phyloP scores from a whole-genome alignment of 1,140 invertebrate genomes.

The Dreissena rostriformis region DNA sequence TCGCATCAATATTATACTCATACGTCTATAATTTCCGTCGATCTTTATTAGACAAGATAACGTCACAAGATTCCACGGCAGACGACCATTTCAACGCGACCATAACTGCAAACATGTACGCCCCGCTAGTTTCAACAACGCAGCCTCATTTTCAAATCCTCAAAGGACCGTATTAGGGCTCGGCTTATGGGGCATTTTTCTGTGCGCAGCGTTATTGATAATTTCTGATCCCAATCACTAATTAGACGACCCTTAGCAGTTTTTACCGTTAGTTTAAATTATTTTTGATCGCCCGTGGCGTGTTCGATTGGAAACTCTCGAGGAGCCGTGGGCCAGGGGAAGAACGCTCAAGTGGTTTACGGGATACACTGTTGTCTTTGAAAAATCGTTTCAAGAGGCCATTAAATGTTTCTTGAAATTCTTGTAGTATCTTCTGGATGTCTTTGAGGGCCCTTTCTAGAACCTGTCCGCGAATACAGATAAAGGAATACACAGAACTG shows the following conservation, averaged over 20 bases:
- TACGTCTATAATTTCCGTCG: too few species aligned
- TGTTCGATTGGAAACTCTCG: constrained; percentile 19
- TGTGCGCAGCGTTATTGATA: too few species aligned
- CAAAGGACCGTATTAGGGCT: too few species aligned
- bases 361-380: constrained; percentile 56
- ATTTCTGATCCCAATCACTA: constrained; percentile 4
- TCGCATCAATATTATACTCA: too few species aligned
- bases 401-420: constrained; percentile 6
- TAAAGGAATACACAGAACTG: constrained; percentile 13
- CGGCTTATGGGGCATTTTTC: too few species aligned
- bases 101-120: constrained; percentile 6
- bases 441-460: too few species aligned
- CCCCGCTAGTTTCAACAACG: too few species aligned
- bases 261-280: constrained; percentile 57
- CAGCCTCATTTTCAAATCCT: too few species aligned
- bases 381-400: constrained; percentile 32
- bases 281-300: constrained; percentile 43
- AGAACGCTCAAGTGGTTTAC: constrained; percentile 44
- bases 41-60: too few species aligned
- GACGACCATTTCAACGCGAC: not conserved
- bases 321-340: not conserved
- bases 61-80: too few species aligned
- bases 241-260: constrained; percentile 38
- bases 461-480: not conserved
- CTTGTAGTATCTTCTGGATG: too few species aligned